phyloP scores from a whole-genome alignment of 1,140 invertebrate genomes.

The Lethrus apterus region DNA sequence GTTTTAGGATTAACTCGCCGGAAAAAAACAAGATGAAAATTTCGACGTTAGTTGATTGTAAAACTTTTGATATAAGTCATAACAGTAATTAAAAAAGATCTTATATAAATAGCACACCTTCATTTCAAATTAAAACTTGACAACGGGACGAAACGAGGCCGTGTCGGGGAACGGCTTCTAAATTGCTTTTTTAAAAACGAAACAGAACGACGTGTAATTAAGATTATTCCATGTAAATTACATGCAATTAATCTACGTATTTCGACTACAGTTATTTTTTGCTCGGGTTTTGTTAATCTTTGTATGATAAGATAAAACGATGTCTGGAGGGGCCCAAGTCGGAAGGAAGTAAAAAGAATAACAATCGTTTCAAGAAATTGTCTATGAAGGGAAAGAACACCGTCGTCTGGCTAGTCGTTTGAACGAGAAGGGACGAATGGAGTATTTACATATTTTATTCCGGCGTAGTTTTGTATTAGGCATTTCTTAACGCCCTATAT shows the following conservation, averaged over 20 bases:
- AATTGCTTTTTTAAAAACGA: constrained; percentile 20
- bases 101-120: no score
- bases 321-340: constrained; percentile 21
- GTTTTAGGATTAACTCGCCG: no score
- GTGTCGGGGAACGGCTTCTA: no score
- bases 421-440: constrained; percentile 24
- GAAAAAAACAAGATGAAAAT: no score
- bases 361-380: constrained; percentile 26
- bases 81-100: no score
- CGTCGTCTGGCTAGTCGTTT: constrained; percentile 24
- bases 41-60: no score
- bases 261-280: constrained; percentile 21
- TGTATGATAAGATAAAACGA: constrained; percentile 23
- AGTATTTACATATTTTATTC: constrained; percentile 31
- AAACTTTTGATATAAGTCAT: no score
- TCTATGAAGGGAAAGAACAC: constrained; percentile 21
- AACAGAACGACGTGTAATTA: constrained; percentile 20
- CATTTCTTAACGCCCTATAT: constrained; percentile 21
- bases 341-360: constrained; percentile 23
- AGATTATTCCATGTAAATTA: constrained; percentile 28
- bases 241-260: constrained; percentile 25
- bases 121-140: no score
- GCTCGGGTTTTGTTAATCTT: constrained; percentile 23
- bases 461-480: constrained; percentile 23
- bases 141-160: no score